Percentiles rank a stretch among this genome's conserved stretches.
phyloP scores from a whole-genome alignment of 2,888 invertebrate species.

The Drosophila demipolita region DNA sequence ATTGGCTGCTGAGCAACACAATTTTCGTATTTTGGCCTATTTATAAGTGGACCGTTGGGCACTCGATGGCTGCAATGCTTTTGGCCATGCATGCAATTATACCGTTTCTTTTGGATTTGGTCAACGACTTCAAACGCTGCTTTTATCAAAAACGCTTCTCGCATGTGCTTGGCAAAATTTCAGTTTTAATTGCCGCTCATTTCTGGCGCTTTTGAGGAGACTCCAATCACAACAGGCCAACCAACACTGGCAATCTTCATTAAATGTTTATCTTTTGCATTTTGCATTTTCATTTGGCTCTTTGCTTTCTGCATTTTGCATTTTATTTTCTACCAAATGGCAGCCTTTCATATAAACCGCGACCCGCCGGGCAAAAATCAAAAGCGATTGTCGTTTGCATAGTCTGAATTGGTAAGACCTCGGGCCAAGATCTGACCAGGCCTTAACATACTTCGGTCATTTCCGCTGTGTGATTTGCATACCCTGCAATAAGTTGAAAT shows the following conservation, averaged over 20 bases:
- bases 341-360: slow-evolving; percentile 66
- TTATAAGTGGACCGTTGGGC: slow-evolving; percentile 7
- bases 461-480: slow-evolving; percentile 38
- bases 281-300: too few relatives aligned
- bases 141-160: slow-evolving; percentile 63
- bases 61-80: slow-evolving; percentile 23
- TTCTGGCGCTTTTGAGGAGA: slow-evolving; percentile 26
- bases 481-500: not conserved
- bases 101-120: slow-evolving; percentile 4
- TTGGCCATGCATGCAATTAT: slow-evolving; percentile 2
- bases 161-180: slow-evolving; percentile 54
- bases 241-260: slow-evolving; percentile 71
- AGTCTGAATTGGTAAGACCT: slow-evolving; percentile 10
- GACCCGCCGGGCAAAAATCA: slow-evolving; percentile 9
- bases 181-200: slow-evolving; percentile 69
- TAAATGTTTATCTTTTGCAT: slow-evolving; percentile 65
- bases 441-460: slow-evolving; percentile 42
- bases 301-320: not conserved
- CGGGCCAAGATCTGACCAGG: slow-evolving; percentile 27
- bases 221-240: slow-evolving; percentile 46
- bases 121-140: slow-evolving; percentile 57
- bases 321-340: slow-evolving; percentile 6
- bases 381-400: slow-evolving; percentile 30
- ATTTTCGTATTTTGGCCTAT: slow-evolving; percentile 8
- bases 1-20: not conserved